These are phyloP conservation scores for Aphidoletes aphidimyza DNA, from an alignment of 2,888 invertebrate species.

Conservation along the genomic window DNA sequence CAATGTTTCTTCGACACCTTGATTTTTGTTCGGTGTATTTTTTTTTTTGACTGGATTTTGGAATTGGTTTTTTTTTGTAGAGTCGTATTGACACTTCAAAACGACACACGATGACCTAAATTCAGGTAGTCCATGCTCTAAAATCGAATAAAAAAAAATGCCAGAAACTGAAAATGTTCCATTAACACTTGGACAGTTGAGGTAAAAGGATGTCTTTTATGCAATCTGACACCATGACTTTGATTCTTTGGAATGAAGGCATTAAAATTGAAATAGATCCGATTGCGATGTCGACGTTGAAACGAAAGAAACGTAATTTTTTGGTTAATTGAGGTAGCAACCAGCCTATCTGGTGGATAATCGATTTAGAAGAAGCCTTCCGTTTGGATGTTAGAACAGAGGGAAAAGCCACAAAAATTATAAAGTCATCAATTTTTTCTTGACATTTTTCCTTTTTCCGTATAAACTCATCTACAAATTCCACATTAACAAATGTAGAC, in stretches of 20 bases:
- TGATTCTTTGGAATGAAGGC: neutral
- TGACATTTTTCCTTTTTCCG: neutral
- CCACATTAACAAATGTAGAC: neutral
- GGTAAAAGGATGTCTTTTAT: neutral
- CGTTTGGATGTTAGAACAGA: neutral
- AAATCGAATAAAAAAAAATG: neutral
- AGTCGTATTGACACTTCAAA: too few species aligned
- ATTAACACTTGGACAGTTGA: neutral
- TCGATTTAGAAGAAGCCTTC: neutral
- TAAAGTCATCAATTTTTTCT: conserved; percentile 32
- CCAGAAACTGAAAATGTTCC: too few species aligned
- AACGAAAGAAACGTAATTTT: neutral
- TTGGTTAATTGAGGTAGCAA: neutral
- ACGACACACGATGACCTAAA: too few species aligned
- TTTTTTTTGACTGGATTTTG: neutral
- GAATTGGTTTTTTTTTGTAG: too few species aligned
- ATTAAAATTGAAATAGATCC: neutral
- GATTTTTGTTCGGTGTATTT: neutral
- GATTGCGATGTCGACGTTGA: too few species aligned
- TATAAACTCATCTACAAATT: too few species aligned
- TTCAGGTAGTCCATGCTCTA: neutral
- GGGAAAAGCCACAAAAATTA: conserved; percentile 23
- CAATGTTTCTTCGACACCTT: neutral
- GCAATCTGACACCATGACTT: neutral
- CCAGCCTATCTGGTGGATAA: neutral